A percentile compares a stretch with the other conserved stretches of the same genome.
phyloP scores from a whole-genome alignment of 2,888 invertebrate genomes.

The Latrodectus elegans region DNA sequence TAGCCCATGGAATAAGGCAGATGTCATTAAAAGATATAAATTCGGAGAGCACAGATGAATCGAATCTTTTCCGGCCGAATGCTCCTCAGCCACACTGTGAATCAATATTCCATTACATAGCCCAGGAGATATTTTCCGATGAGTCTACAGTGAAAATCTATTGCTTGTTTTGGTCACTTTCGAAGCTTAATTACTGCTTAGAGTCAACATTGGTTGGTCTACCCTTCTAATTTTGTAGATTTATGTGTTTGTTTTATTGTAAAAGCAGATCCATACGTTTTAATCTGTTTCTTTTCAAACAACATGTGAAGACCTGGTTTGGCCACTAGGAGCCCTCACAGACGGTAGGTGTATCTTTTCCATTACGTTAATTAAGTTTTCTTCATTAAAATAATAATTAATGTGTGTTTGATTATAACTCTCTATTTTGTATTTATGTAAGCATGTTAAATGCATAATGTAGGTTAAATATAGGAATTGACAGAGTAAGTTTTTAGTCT shows the following conservation, averaged over 20 bases:
- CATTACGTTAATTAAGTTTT: no score
- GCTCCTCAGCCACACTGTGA: background rate
- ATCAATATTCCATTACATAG: slow-evolving; percentile 49
- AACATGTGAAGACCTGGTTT: slow-evolving; percentile 71
- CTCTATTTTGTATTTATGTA: background rate
- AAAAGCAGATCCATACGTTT: slow-evolving; percentile 60
- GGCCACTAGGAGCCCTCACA: slow-evolving; percentile 72
- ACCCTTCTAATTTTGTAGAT: background rate
- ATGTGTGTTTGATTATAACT: slow-evolving; percentile 4
- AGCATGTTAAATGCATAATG: background rate
- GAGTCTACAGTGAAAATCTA: slow-evolving; percentile 40
- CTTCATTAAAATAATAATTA: background rate
- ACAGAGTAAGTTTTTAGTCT: no score
- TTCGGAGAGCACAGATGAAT: background rate
- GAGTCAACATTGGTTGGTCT: background rate
- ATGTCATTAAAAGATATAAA: no score
- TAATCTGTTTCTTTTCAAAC: slow-evolving; percentile 67
- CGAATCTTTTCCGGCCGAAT: background rate
- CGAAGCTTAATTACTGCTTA: background rate
- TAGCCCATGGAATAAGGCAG: no score
- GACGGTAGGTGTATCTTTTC: slow-evolving; percentile 70
- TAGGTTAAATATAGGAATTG: no score
- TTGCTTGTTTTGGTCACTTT: slow-evolving; percentile 15
- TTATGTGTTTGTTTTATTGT: background rate
- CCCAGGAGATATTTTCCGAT: slow-evolving; percentile 38